Evolutionary conservation across 2,797 vertebrate genomes (phyloP).

Genomic region (Falco rusticolus): DNA sequence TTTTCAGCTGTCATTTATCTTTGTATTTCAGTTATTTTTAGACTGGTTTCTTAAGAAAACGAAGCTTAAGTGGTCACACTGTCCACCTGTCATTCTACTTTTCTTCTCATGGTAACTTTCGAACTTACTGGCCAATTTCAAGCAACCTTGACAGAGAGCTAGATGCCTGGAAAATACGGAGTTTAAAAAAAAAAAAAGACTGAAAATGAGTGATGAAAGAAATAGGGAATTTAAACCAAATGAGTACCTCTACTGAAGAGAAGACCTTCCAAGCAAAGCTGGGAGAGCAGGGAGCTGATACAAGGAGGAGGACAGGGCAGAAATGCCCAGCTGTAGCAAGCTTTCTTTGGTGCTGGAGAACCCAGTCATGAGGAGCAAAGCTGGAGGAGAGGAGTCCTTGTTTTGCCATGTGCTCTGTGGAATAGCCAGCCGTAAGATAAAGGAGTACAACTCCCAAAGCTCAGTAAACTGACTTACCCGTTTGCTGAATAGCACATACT

Average conservation of each 20-base stretch:
- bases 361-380: background rate
- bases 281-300: background rate
- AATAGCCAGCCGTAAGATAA: background rate
- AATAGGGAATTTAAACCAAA: background rate
- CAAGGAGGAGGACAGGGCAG: background rate
- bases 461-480: background rate
- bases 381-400: background rate
- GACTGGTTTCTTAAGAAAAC: background rate
- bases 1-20: background rate
- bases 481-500: background rate
- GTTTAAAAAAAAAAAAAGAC: background rate
- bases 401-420: background rate
- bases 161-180: background rate
- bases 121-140: background rate
- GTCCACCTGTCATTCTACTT: background rate
- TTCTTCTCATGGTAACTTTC: background rate
- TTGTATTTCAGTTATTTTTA: background rate
- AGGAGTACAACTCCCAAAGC: background rate
- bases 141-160: background rate
- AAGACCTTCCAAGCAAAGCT: background rate
- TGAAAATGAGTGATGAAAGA: background rate
- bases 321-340: background rate
- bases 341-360: background rate
- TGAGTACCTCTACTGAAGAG: background rate
- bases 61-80: background rate